Conservation (phyloP, 2,888 invertebrate genomes). For the Drosophila mayaguana region DNA sequence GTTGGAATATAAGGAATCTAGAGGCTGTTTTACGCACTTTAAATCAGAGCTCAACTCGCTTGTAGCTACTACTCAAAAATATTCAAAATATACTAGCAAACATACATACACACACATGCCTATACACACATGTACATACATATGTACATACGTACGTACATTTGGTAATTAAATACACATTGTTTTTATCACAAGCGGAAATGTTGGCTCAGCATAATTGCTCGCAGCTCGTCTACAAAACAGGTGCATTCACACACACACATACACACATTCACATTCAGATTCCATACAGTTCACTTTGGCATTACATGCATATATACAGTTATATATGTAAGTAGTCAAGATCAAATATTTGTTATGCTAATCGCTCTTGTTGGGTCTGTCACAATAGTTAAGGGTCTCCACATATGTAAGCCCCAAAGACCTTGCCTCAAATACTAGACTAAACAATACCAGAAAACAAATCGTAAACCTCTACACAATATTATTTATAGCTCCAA, state of each 20-base stretch:
- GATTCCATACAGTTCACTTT: conserved; percentile 17
- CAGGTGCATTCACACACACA: conserved; percentile 57
- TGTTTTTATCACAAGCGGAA: conserved; percentile 67
- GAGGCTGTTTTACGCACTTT: conserved; percentile 47
- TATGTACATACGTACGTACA: conserved; percentile 1
- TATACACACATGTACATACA: neutral
- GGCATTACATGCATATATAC: conserved; percentile 12
- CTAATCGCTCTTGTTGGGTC: conserved; percentile 31
- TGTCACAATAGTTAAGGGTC: conserved; percentile 29
- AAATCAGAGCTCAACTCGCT: conserved; percentile 42
- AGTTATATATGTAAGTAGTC: conserved; percentile 22
- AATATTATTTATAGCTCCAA: neutral
- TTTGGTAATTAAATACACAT: conserved; percentile 49
- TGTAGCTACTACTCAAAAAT: neutral
- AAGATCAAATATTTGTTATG: conserved; percentile 45
- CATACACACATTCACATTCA: neutral
- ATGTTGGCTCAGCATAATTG: conserved; percentile 50
- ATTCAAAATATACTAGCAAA: neutral
- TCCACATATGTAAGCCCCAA: conserved; percentile 5
- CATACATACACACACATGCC: neutral
- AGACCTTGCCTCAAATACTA: conserved; percentile 25
- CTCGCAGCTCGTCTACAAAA: conserved; percentile 27
- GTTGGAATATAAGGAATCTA: conserved; percentile 22
- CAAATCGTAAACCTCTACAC: conserved; percentile 17
- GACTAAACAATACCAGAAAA: conserved; percentile 13